Evolutionary conservation across 2,797 vertebrate species (phyloP).

Genomic region (Brachyrhaphis roseni): DNA sequence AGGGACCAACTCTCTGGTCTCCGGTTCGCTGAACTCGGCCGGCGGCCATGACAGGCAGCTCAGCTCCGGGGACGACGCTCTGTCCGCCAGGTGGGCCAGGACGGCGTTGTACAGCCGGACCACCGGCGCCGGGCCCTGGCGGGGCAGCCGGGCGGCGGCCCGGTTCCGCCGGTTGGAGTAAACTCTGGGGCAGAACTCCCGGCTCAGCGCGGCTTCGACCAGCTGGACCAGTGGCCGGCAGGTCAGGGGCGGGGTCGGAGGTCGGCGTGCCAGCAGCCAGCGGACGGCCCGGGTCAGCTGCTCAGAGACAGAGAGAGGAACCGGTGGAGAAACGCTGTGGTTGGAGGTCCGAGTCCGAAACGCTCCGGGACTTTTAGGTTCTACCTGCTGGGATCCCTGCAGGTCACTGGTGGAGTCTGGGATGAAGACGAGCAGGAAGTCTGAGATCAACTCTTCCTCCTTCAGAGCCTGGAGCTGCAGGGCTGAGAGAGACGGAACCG

Average conservation of each 20-base stretch:
- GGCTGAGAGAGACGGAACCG: conserved; percentile 71
- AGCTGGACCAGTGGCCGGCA: conserved; percentile 88
- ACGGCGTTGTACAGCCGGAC: conserved; percentile 89
- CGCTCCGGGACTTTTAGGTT: no score
- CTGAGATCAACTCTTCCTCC: conserved; percentile 87
- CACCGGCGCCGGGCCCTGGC: conserved; percentile 84
- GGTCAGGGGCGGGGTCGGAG: conserved; percentile 76
- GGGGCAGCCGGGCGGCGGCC: conserved; percentile 69
- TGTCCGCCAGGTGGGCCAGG: conserved; percentile 84
- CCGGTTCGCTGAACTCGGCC: conserved; percentile 83
- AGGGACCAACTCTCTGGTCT: conserved; percentile 82
- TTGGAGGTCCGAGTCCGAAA: no score
- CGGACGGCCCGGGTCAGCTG: conserved; percentile 83
- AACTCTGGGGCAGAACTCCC: conserved; percentile 86
- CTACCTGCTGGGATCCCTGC: conserved; percentile 87
- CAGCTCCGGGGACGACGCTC: conserved; percentile 83
- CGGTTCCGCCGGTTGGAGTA: conserved; percentile 83
- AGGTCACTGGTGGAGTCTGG: conserved; percentile 85
- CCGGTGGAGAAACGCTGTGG: no score
- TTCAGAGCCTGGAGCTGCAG: conserved; percentile 88
- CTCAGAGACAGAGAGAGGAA: not conserved
- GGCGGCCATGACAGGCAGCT: conserved; percentile 90
- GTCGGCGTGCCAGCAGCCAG: conserved; percentile 88
- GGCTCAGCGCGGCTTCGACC: conserved; percentile 84
- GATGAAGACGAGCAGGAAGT: conserved; percentile 84